Conservation (phyloP, 2,113 vertebrate species). For the Daubentonia madagascariensis region DNA sequence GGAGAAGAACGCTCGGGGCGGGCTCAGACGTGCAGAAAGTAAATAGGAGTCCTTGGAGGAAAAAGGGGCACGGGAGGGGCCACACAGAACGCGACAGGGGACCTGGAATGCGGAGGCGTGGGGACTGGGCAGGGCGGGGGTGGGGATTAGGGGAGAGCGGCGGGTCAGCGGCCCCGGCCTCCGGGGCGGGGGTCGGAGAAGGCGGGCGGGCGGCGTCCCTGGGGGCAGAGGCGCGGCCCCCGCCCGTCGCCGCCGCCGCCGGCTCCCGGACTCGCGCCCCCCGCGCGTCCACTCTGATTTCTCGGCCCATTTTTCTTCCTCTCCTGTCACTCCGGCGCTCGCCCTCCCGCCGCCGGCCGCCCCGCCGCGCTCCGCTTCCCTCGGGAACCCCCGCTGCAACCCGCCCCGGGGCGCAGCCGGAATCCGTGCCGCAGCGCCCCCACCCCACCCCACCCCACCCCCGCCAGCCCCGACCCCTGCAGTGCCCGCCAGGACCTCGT, state of each 20-base stretch:
- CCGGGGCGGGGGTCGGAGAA: neutral
- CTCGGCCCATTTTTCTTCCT: slow-evolving; percentile 79
- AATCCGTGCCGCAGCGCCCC: neutral
- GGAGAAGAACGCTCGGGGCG: neutral
- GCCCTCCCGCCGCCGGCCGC: slow-evolving; percentile 68
- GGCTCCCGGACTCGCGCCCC: slow-evolving; percentile 58
- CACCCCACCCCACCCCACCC: neutral
- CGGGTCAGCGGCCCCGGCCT: neutral
- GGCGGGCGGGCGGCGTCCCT: slow-evolving; percentile 22
- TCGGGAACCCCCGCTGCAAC: slow-evolving; percentile 57
- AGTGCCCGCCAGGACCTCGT: neutral
- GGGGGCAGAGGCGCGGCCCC: slow-evolving; percentile 52
- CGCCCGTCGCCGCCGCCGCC: slow-evolving; percentile 9
- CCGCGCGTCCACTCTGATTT: slow-evolving; percentile 78
- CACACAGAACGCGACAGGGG: neutral
- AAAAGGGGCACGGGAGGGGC: neutral
- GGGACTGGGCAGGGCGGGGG: neutral
- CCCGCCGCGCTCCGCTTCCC: slow-evolving; percentile 73
- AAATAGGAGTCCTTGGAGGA: neutral
- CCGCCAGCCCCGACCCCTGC: neutral
- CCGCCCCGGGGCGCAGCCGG: neutral
- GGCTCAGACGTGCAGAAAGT: neutral
- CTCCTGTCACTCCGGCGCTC: slow-evolving; percentile 61
- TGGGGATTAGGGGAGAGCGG: neutral
- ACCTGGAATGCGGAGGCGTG: neutral